Percentiles rank a stretch among this genome's conserved stretches.
Evolutionary conservation across 2,888 invertebrate genomes (phyloP).

Genomic region (Girardia tigrina): DNA sequence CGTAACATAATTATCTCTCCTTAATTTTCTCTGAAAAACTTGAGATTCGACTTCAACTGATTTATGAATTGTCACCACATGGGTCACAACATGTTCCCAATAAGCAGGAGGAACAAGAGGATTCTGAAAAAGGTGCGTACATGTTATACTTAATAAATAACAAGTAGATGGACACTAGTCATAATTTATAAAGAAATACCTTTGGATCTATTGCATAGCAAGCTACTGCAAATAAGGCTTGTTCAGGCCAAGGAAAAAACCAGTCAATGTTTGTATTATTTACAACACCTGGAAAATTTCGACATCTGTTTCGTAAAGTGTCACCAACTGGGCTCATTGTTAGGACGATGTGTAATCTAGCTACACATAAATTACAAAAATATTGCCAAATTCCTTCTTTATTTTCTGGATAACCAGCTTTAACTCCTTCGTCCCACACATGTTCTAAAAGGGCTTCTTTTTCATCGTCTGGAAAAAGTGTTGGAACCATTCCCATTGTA

Average conservation of each 20-base stretch:
- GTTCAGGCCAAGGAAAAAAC: constrained; percentile 37
- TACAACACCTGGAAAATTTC: constrained; percentile 37
- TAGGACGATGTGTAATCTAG: constrained; percentile 36
- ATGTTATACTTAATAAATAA: too few relatives aligned
- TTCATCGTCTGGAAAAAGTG: constrained; percentile 37
- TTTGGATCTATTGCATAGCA: constrained; percentile 32
- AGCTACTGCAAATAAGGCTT: constrained; percentile 36
- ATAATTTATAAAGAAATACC: constrained; percentile 13
- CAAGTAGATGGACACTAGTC: too few relatives aligned
- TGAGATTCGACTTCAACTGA: constrained; percentile 35
- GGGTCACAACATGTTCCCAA: constrained; percentile 34
- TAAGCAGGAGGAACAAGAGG: constrained; percentile 24
- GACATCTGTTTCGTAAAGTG: constrained; percentile 35
- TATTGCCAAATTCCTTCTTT: constrained; percentile 37
- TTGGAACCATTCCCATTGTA: constrained; percentile 37
- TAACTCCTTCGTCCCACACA: constrained; percentile 32
- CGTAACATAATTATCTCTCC: constrained; percentile 36
- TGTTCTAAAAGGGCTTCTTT: constrained; percentile 29
- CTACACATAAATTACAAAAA: constrained; percentile 32
- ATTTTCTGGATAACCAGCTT: constrained; percentile 28
- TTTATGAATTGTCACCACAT: constrained; percentile 36
- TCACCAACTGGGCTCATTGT: constrained; percentile 38
- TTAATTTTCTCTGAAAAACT: constrained; percentile 29
- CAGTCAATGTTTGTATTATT: constrained; percentile 37
- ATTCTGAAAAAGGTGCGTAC: constrained; percentile 30